Conservation (phyloP, 2,888 invertebrate species). For the Tenthredo mesomela region DNA sequence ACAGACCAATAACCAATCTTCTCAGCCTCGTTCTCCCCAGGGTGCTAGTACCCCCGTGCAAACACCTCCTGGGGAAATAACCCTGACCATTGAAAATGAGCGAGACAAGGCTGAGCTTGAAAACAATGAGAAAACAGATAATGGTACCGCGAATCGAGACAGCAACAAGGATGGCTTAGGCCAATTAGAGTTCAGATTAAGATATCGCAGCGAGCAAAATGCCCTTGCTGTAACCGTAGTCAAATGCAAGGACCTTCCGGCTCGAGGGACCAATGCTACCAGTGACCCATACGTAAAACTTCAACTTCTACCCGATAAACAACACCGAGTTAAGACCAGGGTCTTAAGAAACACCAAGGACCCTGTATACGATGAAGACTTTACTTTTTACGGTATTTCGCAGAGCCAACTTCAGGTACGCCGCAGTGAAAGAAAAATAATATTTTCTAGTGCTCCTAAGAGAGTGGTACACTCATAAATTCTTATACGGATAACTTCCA, state of each 20-base stretch:
- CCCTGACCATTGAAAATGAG: slow-evolving; percentile 79
- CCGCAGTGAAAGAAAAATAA: neutral
- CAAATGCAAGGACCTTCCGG: slow-evolving; percentile 93
- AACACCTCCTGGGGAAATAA: slow-evolving; percentile 75
- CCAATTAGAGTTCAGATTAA: slow-evolving; percentile 92
- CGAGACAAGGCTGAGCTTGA: slow-evolving; percentile 81
- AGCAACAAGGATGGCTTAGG: slow-evolving; percentile 86
- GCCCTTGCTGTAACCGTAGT: slow-evolving; percentile 96
- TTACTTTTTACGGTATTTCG: slow-evolving; percentile 97
- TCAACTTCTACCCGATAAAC: slow-evolving; percentile 97
- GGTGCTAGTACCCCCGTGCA: slow-evolving; percentile 70
- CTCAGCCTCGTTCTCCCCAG: slow-evolving; percentile 68
- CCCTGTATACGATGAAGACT: slow-evolving; percentile 99
- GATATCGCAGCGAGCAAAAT: slow-evolving; percentile 94
- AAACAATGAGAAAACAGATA: slow-evolving; percentile 81
- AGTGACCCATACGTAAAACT: slow-evolving; percentile 99
- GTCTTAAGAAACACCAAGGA: slow-evolving; percentile 97
- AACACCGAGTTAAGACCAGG: slow-evolving; percentile 97
- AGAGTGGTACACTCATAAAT: neutral
- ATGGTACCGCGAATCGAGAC: slow-evolving; percentile 79
- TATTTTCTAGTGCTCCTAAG: neutral
- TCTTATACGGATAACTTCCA: neutral
- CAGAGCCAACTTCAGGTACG: slow-evolving; percentile 88
- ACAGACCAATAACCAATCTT: slow-evolving; percentile 63
- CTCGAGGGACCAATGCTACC: slow-evolving; percentile 89